Evolutionary conservation across 2,113 vertebrate genomes (phyloP).

Genomic region (Haemorhous mexicanus): DNA sequence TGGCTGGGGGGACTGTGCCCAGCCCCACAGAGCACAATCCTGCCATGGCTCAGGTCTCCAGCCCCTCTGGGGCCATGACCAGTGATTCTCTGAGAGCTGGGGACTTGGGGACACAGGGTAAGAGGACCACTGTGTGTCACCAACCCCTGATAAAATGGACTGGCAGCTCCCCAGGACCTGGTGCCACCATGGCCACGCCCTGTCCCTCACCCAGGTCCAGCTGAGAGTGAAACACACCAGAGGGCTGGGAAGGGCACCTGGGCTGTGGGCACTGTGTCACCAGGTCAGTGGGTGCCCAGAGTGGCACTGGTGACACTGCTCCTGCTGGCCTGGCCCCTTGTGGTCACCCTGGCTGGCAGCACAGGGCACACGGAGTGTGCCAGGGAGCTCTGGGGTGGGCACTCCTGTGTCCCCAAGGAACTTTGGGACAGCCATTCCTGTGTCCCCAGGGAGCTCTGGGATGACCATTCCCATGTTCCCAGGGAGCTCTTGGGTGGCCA

Average conservation of each 20-base stretch:
- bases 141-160: rapidly evolving
- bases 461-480: rapidly evolving
- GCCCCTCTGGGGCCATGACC: not conserved
- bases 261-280: not conserved
- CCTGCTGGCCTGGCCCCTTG: not conserved
- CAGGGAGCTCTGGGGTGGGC: rapidly evolving
- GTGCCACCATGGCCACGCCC: not conserved
- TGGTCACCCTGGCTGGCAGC: not conserved
- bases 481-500: rapidly evolving
- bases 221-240: rapidly evolving
- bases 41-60: not conserved
- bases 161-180: not conserved
- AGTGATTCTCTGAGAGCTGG: not conserved
- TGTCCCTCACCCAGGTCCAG: not conserved
- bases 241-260: not conserved
- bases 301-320: not conserved
- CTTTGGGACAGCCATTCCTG: rapidly evolving
- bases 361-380: rapidly evolving
- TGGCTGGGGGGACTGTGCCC: not conserved
- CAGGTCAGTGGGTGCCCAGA: not conserved
- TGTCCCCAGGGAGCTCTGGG: not conserved
- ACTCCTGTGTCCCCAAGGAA: not conserved
- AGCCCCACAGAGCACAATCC: not conserved
- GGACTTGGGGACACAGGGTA: rapidly evolving
- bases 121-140: not conserved